Evolutionary conservation across 2,797 vertebrate genomes (phyloP).

Genomic region (Carcharodon carcharias): DNA sequence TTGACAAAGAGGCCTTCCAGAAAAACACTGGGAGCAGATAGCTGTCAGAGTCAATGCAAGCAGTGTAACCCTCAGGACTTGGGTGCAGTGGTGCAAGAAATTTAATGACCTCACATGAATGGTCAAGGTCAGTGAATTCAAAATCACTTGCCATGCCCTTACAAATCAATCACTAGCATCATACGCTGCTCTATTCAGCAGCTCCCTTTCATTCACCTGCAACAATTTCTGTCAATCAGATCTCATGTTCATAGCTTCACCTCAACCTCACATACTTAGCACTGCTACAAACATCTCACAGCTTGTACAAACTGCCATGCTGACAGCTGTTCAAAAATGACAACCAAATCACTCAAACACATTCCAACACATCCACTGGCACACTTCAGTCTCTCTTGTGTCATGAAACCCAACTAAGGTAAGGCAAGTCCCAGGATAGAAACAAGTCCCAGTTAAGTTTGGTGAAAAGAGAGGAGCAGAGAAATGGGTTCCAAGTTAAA

Average conservation of each 20-base stretch:
- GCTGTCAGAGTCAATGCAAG: neutral
- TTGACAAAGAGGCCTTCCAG: too few species aligned
- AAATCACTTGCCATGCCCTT: neutral
- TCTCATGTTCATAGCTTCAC: neutral
- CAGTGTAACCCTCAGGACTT: neutral
- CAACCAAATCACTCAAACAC: neutral
- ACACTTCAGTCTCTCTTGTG: neutral
- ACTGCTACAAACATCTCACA: neutral
- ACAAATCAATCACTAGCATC: neutral
- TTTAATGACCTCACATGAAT: neutral
- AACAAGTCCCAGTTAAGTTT: too few species aligned
- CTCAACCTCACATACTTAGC: neutral
- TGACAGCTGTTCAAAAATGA: neutral
- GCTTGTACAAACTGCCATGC: neutral
- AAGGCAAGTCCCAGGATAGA: too few species aligned
- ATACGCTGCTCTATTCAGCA: neutral
- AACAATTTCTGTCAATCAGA: neutral
- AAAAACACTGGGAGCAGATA: neutral
- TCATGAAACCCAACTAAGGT: too few species aligned
- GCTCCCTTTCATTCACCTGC: neutral
- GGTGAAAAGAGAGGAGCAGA: too few species aligned
- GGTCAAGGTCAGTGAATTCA: neutral
- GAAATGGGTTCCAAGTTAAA: too few species aligned
- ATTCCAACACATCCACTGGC: neutral
- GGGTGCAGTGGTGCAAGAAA: neutral